These are phyloP conservation scores for Tubulanus polymorphus DNA, from an alignment of 2,888 invertebrate genomes.

Conservation along the genomic window DNA sequence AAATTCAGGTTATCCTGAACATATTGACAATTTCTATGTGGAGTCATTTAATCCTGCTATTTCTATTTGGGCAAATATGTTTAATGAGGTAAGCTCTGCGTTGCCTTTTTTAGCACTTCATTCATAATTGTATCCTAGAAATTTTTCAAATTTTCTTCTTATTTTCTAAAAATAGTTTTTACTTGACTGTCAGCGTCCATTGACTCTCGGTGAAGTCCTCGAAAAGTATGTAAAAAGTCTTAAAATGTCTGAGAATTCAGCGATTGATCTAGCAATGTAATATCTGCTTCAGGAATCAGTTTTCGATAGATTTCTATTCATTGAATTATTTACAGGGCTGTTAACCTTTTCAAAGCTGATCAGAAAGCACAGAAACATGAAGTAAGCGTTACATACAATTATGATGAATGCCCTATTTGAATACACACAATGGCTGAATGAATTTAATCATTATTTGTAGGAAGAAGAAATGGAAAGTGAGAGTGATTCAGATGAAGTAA, in stretches of 20 bases:
- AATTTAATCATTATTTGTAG: conserved; percentile 1
- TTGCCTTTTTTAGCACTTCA: background rate
- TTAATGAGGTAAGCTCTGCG: conserved; percentile 29
- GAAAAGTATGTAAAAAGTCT: conserved; percentile 18
- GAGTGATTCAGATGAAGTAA: background rate
- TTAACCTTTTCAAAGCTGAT: conserved; percentile 10
- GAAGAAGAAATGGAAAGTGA: conserved; percentile 7
- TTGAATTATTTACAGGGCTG: conserved; percentile 17
- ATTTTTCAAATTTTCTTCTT: conserved; percentile 1
- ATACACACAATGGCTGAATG: conserved; percentile 1
- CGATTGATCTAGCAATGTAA: no score
- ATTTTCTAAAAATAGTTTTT: conserved; percentile 20
- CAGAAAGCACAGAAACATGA: conserved; percentile 7
- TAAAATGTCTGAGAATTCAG: no score
- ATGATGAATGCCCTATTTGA: background rate
- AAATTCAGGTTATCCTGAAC: conserved; percentile 20
- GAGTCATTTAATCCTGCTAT: conserved; percentile 23
- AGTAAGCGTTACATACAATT: no score
- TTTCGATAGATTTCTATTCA: no score
- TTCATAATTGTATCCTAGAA: background rate
- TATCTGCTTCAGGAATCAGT: no score
- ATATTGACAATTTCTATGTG: conserved; percentile 20
- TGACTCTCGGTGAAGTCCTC: conserved; percentile 20
- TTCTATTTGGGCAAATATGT: conserved; percentile 19
- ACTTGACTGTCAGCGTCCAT: conserved; percentile 11